Percentiles rank a stretch among this genome's conserved stretches.
Evolutionary conservation across 2,888 invertebrate species (phyloP).

Genomic region (Drosophila siamana): DNA sequence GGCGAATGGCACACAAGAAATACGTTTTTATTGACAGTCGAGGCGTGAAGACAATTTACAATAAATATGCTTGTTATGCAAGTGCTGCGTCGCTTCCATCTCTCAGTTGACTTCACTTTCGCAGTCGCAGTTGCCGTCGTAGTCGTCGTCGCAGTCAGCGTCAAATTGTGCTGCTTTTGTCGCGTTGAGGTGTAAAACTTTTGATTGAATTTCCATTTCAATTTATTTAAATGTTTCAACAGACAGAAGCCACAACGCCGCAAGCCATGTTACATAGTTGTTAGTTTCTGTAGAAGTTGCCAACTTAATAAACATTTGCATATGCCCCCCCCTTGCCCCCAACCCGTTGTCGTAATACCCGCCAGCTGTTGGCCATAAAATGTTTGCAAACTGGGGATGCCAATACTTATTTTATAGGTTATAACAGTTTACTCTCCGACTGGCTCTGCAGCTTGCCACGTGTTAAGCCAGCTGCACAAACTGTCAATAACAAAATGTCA

Average conservation of each 20-base stretch:
- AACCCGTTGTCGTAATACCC: constrained; percentile 6
- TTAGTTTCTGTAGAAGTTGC: constrained; percentile 40
- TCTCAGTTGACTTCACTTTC: background rate
- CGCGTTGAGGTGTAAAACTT: constrained; percentile 43
- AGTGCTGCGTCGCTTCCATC: background rate
- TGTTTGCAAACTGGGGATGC: constrained; percentile 10
- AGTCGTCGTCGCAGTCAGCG: background rate
- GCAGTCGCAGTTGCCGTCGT: background rate
- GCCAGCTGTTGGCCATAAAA: constrained; percentile 47
- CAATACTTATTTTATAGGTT: constrained; percentile 14
- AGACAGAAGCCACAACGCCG: constrained; percentile 11
- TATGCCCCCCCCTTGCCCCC: constrained; percentile 5
- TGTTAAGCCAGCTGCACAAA: constrained; percentile 7
- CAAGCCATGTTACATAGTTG: constrained; percentile 31
- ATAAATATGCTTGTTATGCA: constrained; percentile 37
- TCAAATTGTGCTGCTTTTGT: constrained; percentile 2
- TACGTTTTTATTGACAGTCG: constrained; percentile 23
- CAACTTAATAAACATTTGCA: constrained; percentile 67
- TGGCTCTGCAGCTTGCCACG: constrained; percentile 17
- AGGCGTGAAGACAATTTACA: constrained; percentile 25
- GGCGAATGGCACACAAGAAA: constrained; percentile 7
- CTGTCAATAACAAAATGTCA: constrained; percentile 5
- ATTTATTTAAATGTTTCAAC: constrained; percentile 44
- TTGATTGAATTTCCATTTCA: constrained; percentile 58
- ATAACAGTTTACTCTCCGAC: background rate